Base-by-base conservation (phyloP, 1,140 invertebrate species). In the Hestina assimilis region DNA sequence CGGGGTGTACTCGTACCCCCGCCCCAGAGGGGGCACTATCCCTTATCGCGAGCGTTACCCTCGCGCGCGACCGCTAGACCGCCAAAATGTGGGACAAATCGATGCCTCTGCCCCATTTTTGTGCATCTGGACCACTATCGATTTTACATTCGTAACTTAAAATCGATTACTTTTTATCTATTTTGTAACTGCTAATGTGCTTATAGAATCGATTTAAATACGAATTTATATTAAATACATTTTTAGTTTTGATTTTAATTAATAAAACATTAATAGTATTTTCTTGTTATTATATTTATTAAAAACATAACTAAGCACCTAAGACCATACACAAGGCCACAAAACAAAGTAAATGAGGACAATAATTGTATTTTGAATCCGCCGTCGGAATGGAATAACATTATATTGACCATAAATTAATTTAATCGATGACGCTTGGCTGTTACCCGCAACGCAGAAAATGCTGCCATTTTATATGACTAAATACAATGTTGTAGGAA, bases 31-130 rank as follows among this genome's bases (percentile, higher is more conserved):
- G 83, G 77, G 76, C 81, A 88, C 81, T 84, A 86, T 86, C 85
- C 83, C 83, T 86, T 86, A 88, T 85, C 81, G 84, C 84, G 83
- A 87, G 66, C 84, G 78, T 87, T 87, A 87, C 84, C 84, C 84
- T 86, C 84, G 81, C 70, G 66, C 75, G 75, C 79, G 79, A 75
- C 77, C 79, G 80, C 75, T 77, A 83, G 74, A 80, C 83, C 71
- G 78, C 75, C 84, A 65, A 87, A 87, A 87, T 87, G 75, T 87
- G 83, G 84, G 83, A 69, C 84, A 87, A 87, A 87, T 87, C 84
- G 83, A 87, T 87, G 82, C 75, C 69, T 73, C 64, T 86, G 84
- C 69, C 83, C 84, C 73, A 87, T 86, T 87, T 87, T 86, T 83
- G 81, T 87, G 75, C 83, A 87, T 87, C 84, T 87, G 84, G 84